Percentiles rank a stretch among this genome's conserved stretches.
Conservation (phyloP, 2,113 vertebrate genomes). For the rabbit (Oryctolagus cuniculus) region DNA sequence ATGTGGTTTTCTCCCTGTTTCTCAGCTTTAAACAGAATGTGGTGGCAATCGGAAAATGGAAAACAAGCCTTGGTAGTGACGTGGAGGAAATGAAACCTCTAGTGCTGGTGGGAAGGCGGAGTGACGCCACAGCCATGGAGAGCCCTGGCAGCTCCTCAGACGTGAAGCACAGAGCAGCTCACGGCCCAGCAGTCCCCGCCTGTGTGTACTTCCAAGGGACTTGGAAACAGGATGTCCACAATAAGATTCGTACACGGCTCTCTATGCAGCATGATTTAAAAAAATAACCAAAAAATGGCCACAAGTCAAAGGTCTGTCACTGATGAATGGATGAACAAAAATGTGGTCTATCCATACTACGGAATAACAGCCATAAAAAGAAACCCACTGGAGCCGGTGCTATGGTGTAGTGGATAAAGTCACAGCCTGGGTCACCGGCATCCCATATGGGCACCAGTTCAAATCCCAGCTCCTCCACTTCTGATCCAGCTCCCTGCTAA, state of each 20-base stretch:
- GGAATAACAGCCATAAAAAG: not conserved
- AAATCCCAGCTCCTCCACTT: not conserved
- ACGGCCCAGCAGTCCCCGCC: not conserved
- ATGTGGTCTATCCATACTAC: no score
- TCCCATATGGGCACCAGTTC: no score
- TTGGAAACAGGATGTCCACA: not conserved
- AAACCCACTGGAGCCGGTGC: no score
- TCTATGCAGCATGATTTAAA: not conserved
- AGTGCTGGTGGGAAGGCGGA: not conserved
- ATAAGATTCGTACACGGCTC: not conserved
- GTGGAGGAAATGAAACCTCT: not conserved
- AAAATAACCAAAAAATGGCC: not conserved
- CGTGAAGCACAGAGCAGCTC: not conserved
- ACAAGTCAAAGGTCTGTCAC: not conserved
- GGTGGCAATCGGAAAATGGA: not conserved
- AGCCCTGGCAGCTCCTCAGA: not conserved
- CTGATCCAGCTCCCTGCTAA: no score
- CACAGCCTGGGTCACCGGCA: no score
- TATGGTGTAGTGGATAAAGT: no score
- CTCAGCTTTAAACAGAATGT: constrained; percentile 12
- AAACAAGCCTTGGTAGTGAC: not conserved
- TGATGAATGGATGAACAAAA: not conserved
- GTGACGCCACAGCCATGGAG: not conserved
- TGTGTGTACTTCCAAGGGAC: not conserved
- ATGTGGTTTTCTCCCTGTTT: not conserved